Percentiles rank a stretch among this genome's conserved stretches.
Conservation (phyloP, 1,140 invertebrate genomes). For the Cecropterus lyciades region DNA sequence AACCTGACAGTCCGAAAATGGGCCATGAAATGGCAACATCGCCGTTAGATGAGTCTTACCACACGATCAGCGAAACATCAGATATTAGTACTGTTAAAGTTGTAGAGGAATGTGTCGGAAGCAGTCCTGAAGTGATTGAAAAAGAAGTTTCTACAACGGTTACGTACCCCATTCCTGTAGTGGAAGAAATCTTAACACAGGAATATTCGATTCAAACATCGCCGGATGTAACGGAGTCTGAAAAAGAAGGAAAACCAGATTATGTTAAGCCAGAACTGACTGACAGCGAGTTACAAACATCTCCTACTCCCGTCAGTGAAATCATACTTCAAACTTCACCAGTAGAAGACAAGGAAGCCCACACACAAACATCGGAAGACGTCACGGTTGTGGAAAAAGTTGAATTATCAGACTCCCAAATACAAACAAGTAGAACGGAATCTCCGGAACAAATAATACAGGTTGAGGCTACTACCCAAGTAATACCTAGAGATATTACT, state of each 20-base stretch:
- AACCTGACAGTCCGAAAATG: constrained; percentile 53
- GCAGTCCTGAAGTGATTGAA: constrained; percentile 73
- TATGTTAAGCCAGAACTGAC: constrained; percentile 68
- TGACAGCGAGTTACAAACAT: constrained; percentile 85
- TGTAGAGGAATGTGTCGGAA: constrained; percentile 86
- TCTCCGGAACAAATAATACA: constrained; percentile 56
- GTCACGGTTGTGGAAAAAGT: constrained; percentile 54
- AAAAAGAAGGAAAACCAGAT: constrained; percentile 66
- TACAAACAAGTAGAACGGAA: constrained; percentile 68
- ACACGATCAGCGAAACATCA: constrained; percentile 85
- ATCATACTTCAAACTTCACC: constrained; percentile 83
- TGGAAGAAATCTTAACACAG: constrained; percentile 84
- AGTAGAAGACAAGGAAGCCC: constrained; percentile 69
- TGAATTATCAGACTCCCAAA: constrained; percentile 57
- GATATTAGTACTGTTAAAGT: constrained; percentile 86
- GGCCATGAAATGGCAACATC: constrained; percentile 68
- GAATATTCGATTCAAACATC: constrained; percentile 86
- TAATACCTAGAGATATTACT: constrained; percentile 67
- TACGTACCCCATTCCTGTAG: constrained; percentile 84
- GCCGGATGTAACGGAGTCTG: constrained; percentile 80
- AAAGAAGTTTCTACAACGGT: constrained; percentile 80
- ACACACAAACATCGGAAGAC: constrained; percentile 66
- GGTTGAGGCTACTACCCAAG: constrained; percentile 74
- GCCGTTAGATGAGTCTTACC: constrained; percentile 83
- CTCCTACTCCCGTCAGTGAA: constrained; percentile 80